Evolutionary conservation across 2,797 vertebrate species (phyloP), one percentile per base, ranked within the genome.

Genomic region (Acanthornis magna): DNA sequence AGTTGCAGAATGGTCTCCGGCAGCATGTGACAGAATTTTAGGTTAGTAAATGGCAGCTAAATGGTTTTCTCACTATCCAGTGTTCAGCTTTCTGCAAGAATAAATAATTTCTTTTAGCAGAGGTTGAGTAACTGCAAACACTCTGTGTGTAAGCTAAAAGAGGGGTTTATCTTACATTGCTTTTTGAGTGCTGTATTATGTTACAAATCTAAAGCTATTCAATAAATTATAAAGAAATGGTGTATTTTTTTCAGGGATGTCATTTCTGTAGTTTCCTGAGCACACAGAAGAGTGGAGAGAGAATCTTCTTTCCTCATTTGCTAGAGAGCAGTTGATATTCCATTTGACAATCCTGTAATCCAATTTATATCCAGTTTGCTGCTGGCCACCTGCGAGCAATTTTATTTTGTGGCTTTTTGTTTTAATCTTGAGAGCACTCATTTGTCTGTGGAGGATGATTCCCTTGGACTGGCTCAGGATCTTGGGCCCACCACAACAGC

Each of bases 331-430:
- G 73, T 68, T 63, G 65, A 48, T 89, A 53, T 43, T 89, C 13
- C 67, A 18, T 78, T 66, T 87, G 67, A 61, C 81, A 91, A 5
- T 63, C 53, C 32, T 21, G 8, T 63, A 57, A 92, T 81, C 73
- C 67, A 70, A 89, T 91, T 96, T 88, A 72, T 68, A 72, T 34
- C 77, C 71, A 53, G 58, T 73, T 89, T 89, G 63, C 68, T 90
- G 73, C 85, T 87, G 84, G 77, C 80, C 92, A 95, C 84, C 84
- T 96, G 86, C 0, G 3, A 84, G 71, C 70, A 61, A 45, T 84
- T 84, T 87, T 25, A 30, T 55, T 76, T 30, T 45, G 32, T 45
- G 53, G 13, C 67, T 88, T 80, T 79, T 66, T 32, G 72, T 67
- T 77, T 72, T 25, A 8, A 38, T 90, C 66, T 66, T 48, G 66